Conservation (phyloP, 2,113 vertebrate genomes). For the Chaetodon trifascialis region DNA sequence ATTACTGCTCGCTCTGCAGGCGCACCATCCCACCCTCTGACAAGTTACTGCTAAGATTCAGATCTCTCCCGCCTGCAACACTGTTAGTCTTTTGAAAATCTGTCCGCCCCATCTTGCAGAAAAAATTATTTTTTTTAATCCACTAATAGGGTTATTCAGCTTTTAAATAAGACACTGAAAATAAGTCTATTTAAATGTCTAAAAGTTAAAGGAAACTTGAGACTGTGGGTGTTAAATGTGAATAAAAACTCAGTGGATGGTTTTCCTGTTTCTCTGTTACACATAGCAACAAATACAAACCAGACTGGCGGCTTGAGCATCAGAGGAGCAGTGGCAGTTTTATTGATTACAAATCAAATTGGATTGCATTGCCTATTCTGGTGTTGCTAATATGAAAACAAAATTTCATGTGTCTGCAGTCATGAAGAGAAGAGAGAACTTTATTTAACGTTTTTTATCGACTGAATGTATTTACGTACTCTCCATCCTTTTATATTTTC, state of each 20-base stretch:
- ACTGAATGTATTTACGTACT: background rate
- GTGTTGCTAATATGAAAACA: background rate
- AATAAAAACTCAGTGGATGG: background rate
- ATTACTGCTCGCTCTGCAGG: background rate
- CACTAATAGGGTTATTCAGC: slow-evolving; percentile 2
- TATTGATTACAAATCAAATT: background rate
- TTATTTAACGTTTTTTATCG: no score
- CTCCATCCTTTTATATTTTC: background rate
- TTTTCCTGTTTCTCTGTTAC: background rate
- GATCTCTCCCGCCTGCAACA: background rate
- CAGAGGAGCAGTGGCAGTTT: background rate
- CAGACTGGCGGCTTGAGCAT: background rate
- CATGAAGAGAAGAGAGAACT: no score
- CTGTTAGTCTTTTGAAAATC: slow-evolving; percentile 23
- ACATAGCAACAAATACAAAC: background rate
- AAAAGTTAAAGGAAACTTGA: background rate
- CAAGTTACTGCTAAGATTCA: slow-evolving; percentile 3
- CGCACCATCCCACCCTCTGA: background rate
- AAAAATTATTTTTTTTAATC: background rate
- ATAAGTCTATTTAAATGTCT: background rate
- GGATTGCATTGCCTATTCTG: background rate
- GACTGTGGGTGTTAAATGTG: background rate
- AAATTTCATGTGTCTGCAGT: background rate
- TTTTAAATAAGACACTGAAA: slow-evolving; percentile 28
- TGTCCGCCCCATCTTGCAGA: background rate